Conservation (phyloP, 2,113 vertebrate genomes). For the Nyctibius bracteatus region DNA sequence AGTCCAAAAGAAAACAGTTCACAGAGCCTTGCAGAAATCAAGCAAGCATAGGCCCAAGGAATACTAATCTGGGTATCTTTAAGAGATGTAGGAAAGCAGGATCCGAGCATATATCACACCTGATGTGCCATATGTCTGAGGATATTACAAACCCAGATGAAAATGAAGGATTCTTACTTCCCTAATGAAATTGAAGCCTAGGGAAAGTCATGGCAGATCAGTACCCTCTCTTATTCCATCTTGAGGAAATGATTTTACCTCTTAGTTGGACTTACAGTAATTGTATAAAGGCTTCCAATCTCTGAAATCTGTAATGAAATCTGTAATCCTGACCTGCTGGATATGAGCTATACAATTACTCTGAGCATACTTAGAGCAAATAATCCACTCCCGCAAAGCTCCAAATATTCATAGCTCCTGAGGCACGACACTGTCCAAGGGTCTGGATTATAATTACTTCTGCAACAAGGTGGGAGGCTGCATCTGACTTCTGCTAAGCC, state of each 20-base stretch:
- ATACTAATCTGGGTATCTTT: not conserved
- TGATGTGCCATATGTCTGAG: not conserved
- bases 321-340: conserved; percentile 80
- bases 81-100: not conserved
- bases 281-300: conserved; percentile 77
- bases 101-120: not conserved
- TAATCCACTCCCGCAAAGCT: conserved; percentile 73
- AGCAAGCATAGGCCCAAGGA: not conserved
- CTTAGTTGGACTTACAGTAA: conserved; percentile 73
- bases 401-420: conserved; percentile 60
- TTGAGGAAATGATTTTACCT: conserved; percentile 75
- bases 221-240: conserved; percentile 59
- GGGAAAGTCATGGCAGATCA: conserved; percentile 28
- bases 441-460: conserved; percentile 54
- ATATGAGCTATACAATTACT: conserved; percentile 81
- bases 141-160: not conserved
- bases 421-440: conserved; percentile 32
- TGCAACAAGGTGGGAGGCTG: not conserved
- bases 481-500: conserved; percentile 34
- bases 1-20: too few species aligned
- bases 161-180: conserved; percentile 13
- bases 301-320: conserved; percentile 76
- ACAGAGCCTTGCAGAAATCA: not conserved
- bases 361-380: conserved; percentile 65
- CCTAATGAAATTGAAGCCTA: conserved; percentile 38